Conservation (phyloP, 2,113 vertebrate genomes). For the Dasyurus viverrinus region DNA sequence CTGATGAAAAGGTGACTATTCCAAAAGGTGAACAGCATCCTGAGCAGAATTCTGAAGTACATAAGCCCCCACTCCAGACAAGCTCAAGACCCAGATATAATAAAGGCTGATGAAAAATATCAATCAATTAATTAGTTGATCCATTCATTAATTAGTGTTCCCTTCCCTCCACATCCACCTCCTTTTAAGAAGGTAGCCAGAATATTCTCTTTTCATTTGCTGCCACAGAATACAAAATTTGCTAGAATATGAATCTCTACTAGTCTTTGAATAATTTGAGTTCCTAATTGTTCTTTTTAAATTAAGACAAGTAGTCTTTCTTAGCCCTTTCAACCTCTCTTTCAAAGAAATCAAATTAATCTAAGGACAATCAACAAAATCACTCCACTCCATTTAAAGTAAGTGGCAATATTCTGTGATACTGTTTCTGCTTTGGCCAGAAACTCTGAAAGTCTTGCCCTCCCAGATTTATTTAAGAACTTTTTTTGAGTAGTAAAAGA, state of each 20-base stretch:
- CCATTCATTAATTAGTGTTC: not conserved
- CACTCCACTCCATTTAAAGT: not conserved
- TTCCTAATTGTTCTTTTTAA: not conserved
- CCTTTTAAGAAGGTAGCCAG: not conserved
- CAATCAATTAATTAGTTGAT: not conserved
- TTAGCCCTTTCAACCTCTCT: not conserved
- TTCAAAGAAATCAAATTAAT: not conserved
- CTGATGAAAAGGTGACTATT: not conserved
- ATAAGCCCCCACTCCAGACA: not conserved
- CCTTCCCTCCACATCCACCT: not conserved
- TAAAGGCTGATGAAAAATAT: not conserved
- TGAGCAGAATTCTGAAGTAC: not conserved
- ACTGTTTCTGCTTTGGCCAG: too few relatives aligned
- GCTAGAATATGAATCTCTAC: not conserved
- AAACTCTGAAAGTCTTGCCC: too few relatives aligned
- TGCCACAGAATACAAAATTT: not conserved
- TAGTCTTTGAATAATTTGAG: not conserved
- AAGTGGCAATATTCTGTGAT: not conserved
- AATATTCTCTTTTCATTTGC: not conserved
- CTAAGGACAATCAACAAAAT: not conserved
- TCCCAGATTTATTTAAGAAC: too few relatives aligned
- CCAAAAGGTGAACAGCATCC: not conserved
- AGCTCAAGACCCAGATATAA: not conserved
- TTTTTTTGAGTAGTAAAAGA: too few relatives aligned
- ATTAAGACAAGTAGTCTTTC: not conserved